Evolutionary conservation across 2,888 invertebrate species (phyloP).

Genomic region (Aphrophora alni): DNA sequence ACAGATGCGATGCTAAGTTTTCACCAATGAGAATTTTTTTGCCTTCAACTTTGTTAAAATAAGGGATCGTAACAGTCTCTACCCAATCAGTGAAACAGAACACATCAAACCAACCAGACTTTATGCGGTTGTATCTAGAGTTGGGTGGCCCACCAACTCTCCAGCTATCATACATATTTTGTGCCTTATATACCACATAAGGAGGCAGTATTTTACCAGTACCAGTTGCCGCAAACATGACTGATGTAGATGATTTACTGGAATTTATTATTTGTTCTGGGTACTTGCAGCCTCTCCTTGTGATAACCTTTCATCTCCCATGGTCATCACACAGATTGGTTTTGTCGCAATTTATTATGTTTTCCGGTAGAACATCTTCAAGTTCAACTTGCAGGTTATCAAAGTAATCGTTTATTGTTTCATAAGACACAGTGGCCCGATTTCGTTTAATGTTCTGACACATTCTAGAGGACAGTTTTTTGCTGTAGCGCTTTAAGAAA

Average conservation of each 20-base stretch:
- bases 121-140: constrained; percentile 49
- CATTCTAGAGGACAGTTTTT: too few species aligned
- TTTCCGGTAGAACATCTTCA: too few species aligned
- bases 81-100: constrained; percentile 53
- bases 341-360: constrained; percentile 50
- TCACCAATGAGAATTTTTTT: constrained; percentile 55
- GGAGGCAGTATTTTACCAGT: constrained; percentile 42
- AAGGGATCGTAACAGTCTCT: constrained; percentile 47
- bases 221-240: constrained; percentile 43
- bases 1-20: constrained; percentile 51
- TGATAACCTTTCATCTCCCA: constrained; percentile 40
- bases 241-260: constrained; percentile 37
- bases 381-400: too few species aligned
- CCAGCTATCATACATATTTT: constrained; percentile 43
- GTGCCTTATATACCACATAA: constrained; percentile 42
- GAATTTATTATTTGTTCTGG: constrained; percentile 40
- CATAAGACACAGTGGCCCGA: too few species aligned
- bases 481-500: too few species aligned
- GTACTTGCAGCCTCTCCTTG: constrained; percentile 41
- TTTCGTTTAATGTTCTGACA: too few species aligned
- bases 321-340: constrained; percentile 52
- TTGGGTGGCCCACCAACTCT: constrained; percentile 39
- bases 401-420: too few species aligned
- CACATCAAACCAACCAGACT: constrained; percentile 53
- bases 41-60: constrained; percentile 46